Conservation (phyloP, 2,888 invertebrate genomes). For the Theristus sp. region DNA sequence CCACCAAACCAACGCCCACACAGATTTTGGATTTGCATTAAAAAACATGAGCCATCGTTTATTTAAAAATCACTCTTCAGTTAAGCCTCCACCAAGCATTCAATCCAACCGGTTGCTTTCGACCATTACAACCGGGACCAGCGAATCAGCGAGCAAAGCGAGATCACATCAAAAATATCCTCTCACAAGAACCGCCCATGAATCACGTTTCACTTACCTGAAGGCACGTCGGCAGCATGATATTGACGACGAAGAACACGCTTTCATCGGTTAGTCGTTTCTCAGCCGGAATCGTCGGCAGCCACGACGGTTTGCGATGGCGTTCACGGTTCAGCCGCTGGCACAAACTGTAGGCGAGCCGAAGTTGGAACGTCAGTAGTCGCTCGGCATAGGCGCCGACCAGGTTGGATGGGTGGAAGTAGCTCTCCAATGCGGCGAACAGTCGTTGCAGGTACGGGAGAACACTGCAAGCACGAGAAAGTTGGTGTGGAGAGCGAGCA, state of each 20-base stretch:
- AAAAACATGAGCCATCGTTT: no score
- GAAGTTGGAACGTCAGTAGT: constrained; percentile 37
- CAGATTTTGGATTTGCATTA: no score
- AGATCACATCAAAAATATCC: no score
- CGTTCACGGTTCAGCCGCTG: constrained; percentile 43
- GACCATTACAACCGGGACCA: no score
- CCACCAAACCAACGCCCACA: no score
- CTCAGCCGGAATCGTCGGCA: constrained; percentile 46
- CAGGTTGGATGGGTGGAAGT: constrained; percentile 67
- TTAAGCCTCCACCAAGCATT: no score
- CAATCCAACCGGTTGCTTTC: no score
- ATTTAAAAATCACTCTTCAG: no score
- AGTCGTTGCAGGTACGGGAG: constrained; percentile 46
- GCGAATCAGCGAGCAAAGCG: no score
- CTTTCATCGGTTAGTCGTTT: constrained; percentile 50
- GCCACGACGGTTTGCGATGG: constrained; percentile 40
- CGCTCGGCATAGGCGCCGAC: constrained; percentile 47
- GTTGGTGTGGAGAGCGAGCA: constrained; percentile 4
- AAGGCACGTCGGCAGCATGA: not conserved
- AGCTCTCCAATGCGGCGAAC: constrained; percentile 61
- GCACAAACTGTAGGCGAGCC: constrained; percentile 47
- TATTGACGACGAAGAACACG: constrained; percentile 16
- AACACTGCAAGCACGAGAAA: constrained; percentile 9
- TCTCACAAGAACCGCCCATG: no score
- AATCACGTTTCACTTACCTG: no score